A percentile compares a stretch with the other conserved stretches of the same genome.
These are phyloP conservation scores for Naja naja DNA, from an alignment of 2,113 vertebrate species.

Conservation along the genomic window DNA sequence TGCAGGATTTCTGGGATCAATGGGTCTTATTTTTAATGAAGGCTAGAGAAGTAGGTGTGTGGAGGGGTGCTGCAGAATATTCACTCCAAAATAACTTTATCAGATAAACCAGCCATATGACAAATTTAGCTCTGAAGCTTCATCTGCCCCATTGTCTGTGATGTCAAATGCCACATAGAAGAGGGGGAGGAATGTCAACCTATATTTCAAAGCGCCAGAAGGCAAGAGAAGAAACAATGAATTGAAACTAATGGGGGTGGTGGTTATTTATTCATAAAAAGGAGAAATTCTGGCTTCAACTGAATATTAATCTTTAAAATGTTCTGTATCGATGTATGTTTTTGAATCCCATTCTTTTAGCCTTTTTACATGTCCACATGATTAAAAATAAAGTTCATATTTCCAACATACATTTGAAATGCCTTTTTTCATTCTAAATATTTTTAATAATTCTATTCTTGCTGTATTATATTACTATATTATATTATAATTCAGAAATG, in stretches of 20 bases:
- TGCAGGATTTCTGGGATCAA: not conserved
- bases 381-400: not conserved
- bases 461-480: not conserved
- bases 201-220: not conserved
- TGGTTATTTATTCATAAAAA: not conserved
- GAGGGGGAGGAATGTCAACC: not conserved
- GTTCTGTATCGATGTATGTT: not conserved
- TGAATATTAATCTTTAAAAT: not conserved
- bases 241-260: not conserved
- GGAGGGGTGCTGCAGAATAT: not conserved
- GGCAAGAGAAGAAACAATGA: not conserved
- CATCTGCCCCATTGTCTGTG: not conserved
- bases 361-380: not conserved
- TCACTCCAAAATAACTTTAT: not conserved
- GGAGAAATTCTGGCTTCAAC: not conserved
- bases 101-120: not conserved
- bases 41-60: not conserved
- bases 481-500: not conserved
- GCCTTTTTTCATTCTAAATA: not conserved
- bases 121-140: not conserved
- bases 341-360: not conserved
- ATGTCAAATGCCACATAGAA: not conserved
- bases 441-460: not conserved
- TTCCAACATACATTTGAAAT: not conserved
- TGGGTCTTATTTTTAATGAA: not conserved